These are phyloP conservation scores for Drosophila crucigera DNA, from an alignment of 2,888 invertebrate genomes.

Conservation along the genomic window DNA sequence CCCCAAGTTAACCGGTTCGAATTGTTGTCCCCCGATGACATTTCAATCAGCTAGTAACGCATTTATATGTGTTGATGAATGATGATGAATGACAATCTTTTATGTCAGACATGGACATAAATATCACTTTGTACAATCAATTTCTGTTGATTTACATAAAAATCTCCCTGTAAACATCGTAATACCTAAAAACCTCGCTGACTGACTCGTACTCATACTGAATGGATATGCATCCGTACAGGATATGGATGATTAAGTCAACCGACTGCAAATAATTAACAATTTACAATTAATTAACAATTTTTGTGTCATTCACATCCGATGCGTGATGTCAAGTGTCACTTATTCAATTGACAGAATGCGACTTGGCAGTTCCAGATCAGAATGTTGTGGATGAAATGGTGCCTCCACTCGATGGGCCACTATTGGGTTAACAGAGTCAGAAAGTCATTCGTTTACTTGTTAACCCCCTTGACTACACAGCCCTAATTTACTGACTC, in stretches of 20 bases:
- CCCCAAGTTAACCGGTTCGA: conserved; percentile 33
- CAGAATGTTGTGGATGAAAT: conserved; percentile 12
- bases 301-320: background rate
- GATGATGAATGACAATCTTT: conserved; percentile 27
- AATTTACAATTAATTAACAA: background rate
- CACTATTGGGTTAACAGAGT: conserved; percentile 52
- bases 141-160: background rate
- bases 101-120: conserved; percentile 6
- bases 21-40: conserved; percentile 35
- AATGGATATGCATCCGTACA: background rate
- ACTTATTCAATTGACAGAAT: conserved; percentile 40
- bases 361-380: conserved; percentile 29
- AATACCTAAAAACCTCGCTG: background rate
- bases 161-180: background rate
- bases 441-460: conserved; percentile 20
- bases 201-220: background rate
- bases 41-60: conserved; percentile 41
- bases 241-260: background rate
- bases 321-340: background rate
- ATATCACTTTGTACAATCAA: conserved; percentile 2
- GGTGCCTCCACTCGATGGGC: conserved; percentile 34
- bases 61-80: conserved; percentile 14
- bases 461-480: background rate
- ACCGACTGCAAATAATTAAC: background rate
- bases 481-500: background rate